Evolutionary conservation across 2,113 vertebrate genomes (phyloP).

Genomic region (Takifugu bimaculatus): DNA sequence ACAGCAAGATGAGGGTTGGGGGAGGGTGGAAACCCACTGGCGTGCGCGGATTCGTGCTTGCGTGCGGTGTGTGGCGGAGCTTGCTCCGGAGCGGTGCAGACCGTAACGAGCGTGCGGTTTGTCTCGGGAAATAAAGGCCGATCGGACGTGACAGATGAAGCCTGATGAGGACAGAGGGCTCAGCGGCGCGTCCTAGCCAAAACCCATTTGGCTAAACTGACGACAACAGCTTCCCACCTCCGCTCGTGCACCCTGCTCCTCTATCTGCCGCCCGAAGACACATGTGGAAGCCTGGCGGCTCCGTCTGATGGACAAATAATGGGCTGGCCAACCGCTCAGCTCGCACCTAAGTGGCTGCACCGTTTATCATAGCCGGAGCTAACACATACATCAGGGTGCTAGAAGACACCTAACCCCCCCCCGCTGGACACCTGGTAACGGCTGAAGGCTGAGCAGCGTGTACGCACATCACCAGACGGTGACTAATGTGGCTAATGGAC

Average conservation of each 20-base stretch:
- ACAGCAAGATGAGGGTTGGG: slow-evolving; percentile 8
- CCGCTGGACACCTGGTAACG: neutral
- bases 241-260: no score
- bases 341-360: slow-evolving; percentile 31
- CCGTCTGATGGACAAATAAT: slow-evolving; percentile 68
- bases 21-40: neutral
- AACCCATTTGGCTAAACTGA: neutral
- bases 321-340: slow-evolving; percentile 56
- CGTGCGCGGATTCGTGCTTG: slow-evolving; percentile 15
- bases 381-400: neutral
- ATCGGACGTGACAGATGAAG: slow-evolving; percentile 39
- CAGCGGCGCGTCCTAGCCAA: neutral
- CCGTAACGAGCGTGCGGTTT: neutral
- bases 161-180: slow-evolving; percentile 20
- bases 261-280: slow-evolving; percentile 17
- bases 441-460: slow-evolving; percentile 20
- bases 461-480: slow-evolving; percentile 13
- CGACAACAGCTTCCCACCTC: neutral
- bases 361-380: slow-evolving; percentile 31
- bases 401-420: neutral
- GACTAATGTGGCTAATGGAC: no score
- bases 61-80: neutral
- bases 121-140: slow-evolving; percentile 38
- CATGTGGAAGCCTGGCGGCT: slow-evolving; percentile 20
- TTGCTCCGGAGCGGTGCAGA: no score